Percentiles rank a stretch among this genome's conserved stretches.
Conservation (phyloP, 2,888 invertebrate genomes). For the Gerris lacustris region DNA sequence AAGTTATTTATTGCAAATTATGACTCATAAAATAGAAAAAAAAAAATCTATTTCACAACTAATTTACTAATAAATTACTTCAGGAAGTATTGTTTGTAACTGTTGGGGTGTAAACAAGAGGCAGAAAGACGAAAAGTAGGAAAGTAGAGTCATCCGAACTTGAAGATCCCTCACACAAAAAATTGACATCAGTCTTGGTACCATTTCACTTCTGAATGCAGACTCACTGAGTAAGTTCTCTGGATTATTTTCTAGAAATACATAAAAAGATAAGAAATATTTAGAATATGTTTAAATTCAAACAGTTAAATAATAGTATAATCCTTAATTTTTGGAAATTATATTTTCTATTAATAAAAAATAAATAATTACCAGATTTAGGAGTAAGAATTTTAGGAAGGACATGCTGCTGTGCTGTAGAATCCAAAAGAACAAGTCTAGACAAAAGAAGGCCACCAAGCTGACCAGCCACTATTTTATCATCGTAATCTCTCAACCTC, state of each 20-base stretch:
- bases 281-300: slow-evolving; percentile 10
- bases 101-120: slow-evolving; percentile 61
- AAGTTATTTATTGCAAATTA: too few species aligned
- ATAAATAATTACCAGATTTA: slow-evolving; percentile 46
- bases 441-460: slow-evolving; percentile 65
- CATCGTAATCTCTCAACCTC: slow-evolving; percentile 59
- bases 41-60: too few species aligned
- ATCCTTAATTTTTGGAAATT: neutral
- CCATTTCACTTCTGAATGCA: slow-evolving; percentile 58
- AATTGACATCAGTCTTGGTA: slow-evolving; percentile 63
- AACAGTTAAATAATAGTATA: neutral
- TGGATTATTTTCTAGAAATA: slow-evolving; percentile 36
- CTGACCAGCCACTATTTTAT: slow-evolving; percentile 68
- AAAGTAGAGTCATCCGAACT: slow-evolving; percentile 62
- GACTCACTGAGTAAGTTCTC: slow-evolving; percentile 52
- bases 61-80: slow-evolving; percentile 41
- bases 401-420: slow-evolving; percentile 59
- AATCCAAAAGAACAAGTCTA: slow-evolving; percentile 71
- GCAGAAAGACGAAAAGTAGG: slow-evolving; percentile 64
- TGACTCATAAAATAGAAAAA: too few species aligned
- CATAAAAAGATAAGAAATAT: slow-evolving; percentile 10
- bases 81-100: slow-evolving; percentile 70
- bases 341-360: neutral
- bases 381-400: slow-evolving; percentile 60
- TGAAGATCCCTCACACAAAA: slow-evolving; percentile 77